Base-by-base conservation (phyloP, 37 sponge, comb jelly and placozoan species). In the Halichondria panicea region DNA sequence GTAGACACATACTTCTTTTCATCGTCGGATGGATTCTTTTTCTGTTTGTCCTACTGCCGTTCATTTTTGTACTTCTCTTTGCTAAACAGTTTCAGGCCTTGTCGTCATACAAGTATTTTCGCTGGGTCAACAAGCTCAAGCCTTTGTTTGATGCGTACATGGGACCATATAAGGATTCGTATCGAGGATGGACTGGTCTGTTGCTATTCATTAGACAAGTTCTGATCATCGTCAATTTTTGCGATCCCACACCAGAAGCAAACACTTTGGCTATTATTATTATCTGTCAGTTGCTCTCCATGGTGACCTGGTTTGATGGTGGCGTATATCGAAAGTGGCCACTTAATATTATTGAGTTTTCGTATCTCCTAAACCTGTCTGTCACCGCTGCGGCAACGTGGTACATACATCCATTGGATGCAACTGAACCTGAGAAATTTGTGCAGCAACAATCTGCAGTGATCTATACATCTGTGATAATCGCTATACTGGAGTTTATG, bases 311-410 rank as follows among this genome's bases (percentile, higher is more conserved):
- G 45, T 1, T 35, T 42, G 44, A 30, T 63, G 30, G 50, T 9
- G 66, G 77, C 15, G 77, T 76, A 34, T 76, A 76, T 66, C 63
- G 44, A 28, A 62, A 76, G 37, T 43, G 50, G 77, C 43, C 31
- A 19, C 65, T 76, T 6, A 48, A 63, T 76, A 22, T 48, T 33
- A 48, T 76, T 15, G 77, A 76, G 27, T 44, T 41, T 28, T 63
- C 64, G 31, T 63, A 42, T 50, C 8, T 76, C 8, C 18, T 48
- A 11, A 76, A 76, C 33, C 30, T 76, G 30, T 37, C 55, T 28
- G 64, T 27, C 22, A 27, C 25, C 25, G 22, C 56, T 7, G 9
- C 56, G 3, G 9, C 9, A n/a, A 55, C 56, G 25, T 2, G 22
- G 9, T 55, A 55, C 56, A 27, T 27, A 2, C 56, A n/a, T n/a